phyloP scores from a whole-genome alignment of 2,888 invertebrate species.

The Seira ritae region DNA sequence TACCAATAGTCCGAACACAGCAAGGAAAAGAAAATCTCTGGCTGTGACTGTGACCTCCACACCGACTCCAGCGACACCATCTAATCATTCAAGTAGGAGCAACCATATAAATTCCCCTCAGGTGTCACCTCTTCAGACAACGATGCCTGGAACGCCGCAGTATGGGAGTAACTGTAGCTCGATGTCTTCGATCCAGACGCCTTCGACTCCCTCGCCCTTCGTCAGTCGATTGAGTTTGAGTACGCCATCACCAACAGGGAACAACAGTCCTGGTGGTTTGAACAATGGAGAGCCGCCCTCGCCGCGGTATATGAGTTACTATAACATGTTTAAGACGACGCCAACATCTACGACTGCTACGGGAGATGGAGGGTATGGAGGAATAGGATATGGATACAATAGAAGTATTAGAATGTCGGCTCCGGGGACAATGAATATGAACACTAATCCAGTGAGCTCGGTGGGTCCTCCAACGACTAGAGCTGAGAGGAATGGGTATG shows the following conservation, averaged over 20 bases:
- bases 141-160: constrained; percentile 24
- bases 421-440: constrained; percentile 10
- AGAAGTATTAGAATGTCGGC: constrained; percentile 43
- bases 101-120: too few relatives aligned
- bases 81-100: constrained; percentile 4
- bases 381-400: constrained; percentile 41
- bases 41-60: constrained; percentile 14
- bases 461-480: constrained; percentile 42
- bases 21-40: constrained; percentile 41
- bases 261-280: not conserved
- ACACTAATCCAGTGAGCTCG: constrained; percentile 46
- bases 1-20: constrained; percentile 35
- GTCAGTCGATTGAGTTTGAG: constrained; percentile 40
- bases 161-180: constrained; percentile 41
- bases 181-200: constrained; percentile 34
- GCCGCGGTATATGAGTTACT: constrained; percentile 46
- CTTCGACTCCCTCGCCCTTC: constrained; percentile 50
- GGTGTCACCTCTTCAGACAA: not conserved
- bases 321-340: constrained; percentile 41
- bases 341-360: not conserved
- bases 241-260: constrained; percentile 27
- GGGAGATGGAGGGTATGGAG: constrained; percentile 26
- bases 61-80: too few relatives aligned
- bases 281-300: constrained; percentile 44
- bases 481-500: constrained; percentile 50